Percentiles rank a stretch among this genome's conserved stretches.
phyloP scores from a whole-genome alignment of 1,140 invertebrate species.

The Macrocentrus cingulum region DNA sequence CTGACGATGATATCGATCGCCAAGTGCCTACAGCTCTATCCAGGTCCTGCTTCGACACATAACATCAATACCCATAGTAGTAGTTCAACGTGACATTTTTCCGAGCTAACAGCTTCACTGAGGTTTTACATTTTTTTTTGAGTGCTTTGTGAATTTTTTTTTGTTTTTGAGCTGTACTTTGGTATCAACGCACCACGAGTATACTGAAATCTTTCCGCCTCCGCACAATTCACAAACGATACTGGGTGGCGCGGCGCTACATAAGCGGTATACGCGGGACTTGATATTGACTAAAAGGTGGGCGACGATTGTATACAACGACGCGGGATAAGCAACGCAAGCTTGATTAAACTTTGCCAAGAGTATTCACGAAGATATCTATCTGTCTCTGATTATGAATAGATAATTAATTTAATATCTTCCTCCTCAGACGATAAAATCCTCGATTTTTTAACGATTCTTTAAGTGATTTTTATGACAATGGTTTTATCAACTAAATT shows the following conservation, averaged over 20 bases:
- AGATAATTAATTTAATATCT: background rate
- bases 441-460: background rate
- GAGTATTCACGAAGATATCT: background rate
- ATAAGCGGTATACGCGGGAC: slow-evolving; percentile 16
- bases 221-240: slow-evolving; percentile 32
- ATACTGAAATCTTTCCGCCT: slow-evolving; percentile 25
- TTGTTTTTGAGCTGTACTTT: no score
- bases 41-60: no score
- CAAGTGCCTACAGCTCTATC: background rate
- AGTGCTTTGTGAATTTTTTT: no score
- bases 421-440: background rate
- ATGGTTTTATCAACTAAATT: no score
- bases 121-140: no score
- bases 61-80: background rate
- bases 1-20: slow-evolving; percentile 4
- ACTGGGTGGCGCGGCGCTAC: slow-evolving; percentile 22
- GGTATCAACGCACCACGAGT: slow-evolving; percentile 16
- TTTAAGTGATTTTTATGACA: no score
- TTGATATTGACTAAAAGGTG: slow-evolving; percentile 48
- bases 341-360: slow-evolving; percentile 1
- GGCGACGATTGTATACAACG: slow-evolving; percentile 13
- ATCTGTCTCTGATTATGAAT: background rate
- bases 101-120: no score
- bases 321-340: background rate
- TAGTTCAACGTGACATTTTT: background rate